Evolutionary conservation across 2,797 vertebrate genomes (phyloP).

Genomic region (Xenopus petersii): DNA sequence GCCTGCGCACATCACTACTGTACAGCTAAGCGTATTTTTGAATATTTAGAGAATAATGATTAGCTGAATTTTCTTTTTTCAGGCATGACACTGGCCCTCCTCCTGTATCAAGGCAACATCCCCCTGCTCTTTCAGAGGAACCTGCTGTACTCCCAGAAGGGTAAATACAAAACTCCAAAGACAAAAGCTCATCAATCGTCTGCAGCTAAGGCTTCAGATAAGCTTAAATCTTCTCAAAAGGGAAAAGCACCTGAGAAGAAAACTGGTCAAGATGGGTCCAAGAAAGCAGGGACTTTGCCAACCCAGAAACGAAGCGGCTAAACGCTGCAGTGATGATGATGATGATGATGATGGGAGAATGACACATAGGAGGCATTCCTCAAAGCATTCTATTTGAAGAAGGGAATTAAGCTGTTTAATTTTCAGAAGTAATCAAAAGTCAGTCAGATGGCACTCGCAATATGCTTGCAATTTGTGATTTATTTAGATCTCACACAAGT

Average conservation of each 20-base stretch:
- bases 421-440: no score
- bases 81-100: conserved; percentile 82
- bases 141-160: conserved; percentile 79
- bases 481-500: no score
- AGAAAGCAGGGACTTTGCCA: no score
- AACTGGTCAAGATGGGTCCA: not conserved
- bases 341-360: not conserved
- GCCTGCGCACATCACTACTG: no score
- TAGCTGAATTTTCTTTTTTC: conserved; percentile 37
- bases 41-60: not conserved
- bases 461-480: no score
- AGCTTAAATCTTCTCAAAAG: not conserved
- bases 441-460: no score
- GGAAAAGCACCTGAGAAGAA: not conserved
- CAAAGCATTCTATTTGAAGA: not conserved
- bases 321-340: not conserved
- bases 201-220: not conserved
- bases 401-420: not conserved
- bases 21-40: no score
- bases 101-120: conserved; percentile 79
- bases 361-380: conserved; percentile 15
- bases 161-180: conserved; percentile 74
- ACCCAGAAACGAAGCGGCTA: fast-evolving
- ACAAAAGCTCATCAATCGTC: conserved; percentile 13
- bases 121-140: conserved; percentile 84